Base-by-base conservation (phyloP, 1,140 invertebrate species). In the Caenorhabditis brenneri region DNA sequence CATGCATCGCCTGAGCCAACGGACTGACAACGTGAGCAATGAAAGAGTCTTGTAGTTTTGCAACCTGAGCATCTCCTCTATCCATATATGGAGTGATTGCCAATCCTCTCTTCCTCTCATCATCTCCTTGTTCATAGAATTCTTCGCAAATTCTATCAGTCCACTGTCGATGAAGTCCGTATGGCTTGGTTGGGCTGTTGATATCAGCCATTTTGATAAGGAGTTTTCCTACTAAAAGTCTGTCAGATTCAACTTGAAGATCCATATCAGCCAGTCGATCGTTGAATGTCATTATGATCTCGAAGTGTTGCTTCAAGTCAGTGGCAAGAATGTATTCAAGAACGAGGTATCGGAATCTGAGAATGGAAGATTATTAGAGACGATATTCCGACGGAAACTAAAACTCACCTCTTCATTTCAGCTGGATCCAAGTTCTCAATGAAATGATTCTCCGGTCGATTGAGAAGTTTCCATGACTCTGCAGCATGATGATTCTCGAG, bases 61-160 rank as follows among this genome's bases (percentile, higher is more conserved):
- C 92, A 12, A 94, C 90, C 85, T 93, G 93, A 4, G 93, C 93
- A 86, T 93, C 92, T 24, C 91, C 91, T 29, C 93, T 88, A 85
- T 94, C 93, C 94, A 94, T 94, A 90, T 93, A 94, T 0, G 93
- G 93, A 49, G 93, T 93, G 46, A 94, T 92, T 2, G 93, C 92
- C 84, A 94, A 91, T 16, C 93, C 93, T 22, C 93, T 88, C 4
- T 87, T 84, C n/a, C 90, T 90, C 88, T 94, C 93, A 88, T 94
- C 93, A 88, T 94, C 94, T 53, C 93, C 93, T 93, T 93, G 93
- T 88, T 93, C 92, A 89, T 93, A 93, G 87, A 93, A 93, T 88
- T 93, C 93, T 84, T 93, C 93, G 48, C 92, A 91, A 81, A 93
- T 93, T 58, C 93, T 87, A n/a, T 91, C 87, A 10, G 93, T 93